Conservation (phyloP, 2,113 vertebrate species). For the Oryzias curvinotus region DNA sequence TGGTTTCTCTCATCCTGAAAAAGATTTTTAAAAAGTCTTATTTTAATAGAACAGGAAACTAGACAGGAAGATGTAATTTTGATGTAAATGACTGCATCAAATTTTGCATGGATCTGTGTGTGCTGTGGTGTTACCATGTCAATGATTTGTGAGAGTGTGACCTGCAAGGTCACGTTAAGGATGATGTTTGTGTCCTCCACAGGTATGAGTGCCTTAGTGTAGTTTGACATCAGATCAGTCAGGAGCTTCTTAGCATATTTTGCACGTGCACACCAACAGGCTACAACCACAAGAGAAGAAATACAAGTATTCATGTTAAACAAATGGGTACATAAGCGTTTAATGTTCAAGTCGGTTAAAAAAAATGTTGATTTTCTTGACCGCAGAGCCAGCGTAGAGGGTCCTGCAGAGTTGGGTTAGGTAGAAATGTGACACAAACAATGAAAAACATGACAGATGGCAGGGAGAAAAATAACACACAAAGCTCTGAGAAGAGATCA, state of each 20-base stretch:
- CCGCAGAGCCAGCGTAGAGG: no score
- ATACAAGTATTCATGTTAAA: background rate
- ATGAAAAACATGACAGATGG: no score
- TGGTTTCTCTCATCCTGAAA: constrained; percentile 78
- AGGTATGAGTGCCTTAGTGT: constrained; percentile 86
- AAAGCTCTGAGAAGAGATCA: no score
- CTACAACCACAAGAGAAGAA: constrained; percentile 54
- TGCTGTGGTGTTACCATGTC: constrained; percentile 83
- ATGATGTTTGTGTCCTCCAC: constrained; percentile 86
- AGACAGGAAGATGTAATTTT: background rate
- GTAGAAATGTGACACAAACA: no score
- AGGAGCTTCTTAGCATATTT: constrained; percentile 84
- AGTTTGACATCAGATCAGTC: constrained; percentile 85
- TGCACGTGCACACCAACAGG: constrained; percentile 77
- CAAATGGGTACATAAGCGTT: background rate
- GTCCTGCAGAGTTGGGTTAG: no score
- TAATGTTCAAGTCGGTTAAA: no score
- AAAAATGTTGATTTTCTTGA: no score
- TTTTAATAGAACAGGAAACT: background rate
- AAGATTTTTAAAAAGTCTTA: constrained; percentile 4
- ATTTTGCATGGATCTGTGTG: background rate
- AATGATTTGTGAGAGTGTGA: constrained; percentile 91
- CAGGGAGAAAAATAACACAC: no score
- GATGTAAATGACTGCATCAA: background rate
- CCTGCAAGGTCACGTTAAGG: constrained; percentile 87